Evolutionary conservation across 2,888 invertebrate genomes (phyloP), one percentile per base, ranked within the genome.

Genomic region (Macrosoma leucophasiata): DNA sequence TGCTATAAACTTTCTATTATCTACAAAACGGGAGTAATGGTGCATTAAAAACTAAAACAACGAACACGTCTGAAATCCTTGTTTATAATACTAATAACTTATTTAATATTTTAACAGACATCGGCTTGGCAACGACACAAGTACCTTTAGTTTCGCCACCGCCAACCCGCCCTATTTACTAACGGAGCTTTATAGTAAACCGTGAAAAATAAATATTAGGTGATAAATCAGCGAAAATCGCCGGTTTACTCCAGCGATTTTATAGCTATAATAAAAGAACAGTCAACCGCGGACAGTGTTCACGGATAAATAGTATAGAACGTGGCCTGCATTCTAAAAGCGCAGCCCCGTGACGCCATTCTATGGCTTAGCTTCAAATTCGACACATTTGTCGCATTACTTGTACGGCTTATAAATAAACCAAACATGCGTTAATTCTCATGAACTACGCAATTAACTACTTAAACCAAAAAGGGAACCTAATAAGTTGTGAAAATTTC

Each of bases 241-340:
- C 57, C 58, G 62, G 68, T 76, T 77, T 70, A 69, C 71, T 64
- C 59, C 62, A 62, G 54, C 48, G 58, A 48, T 64, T 78, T 84
- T 79, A 82, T 74, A 73, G 73, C 75, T 61, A 63, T 76, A 78
- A 81, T 84, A 84, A 84, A 84, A 78, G 69, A 72, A 73, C 75
- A 70, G 81, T 79, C 79, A 71, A 77, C 77, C 53, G 62, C 64
- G 66, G 62, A 63, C 62, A 65, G 71, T 61, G 61, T 69, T 63
- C 65, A 53, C 41, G 58, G 70, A 74, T 74, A 75, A 75, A 76
- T 69, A 76, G 62, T 62, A 59, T 57, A 62, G 60, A 50, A 64
- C 69, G 66, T 67, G 73, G 64, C 59, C 62, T 64, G 67, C 62
- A 67, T 79, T 69, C 65, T 69, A 59, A 60, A 62, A 68, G 59